These are phyloP conservation scores for Kryptolebias ocellatus DNA, from an alignment of 2,797 vertebrate genomes.

Conservation along the genomic window DNA sequence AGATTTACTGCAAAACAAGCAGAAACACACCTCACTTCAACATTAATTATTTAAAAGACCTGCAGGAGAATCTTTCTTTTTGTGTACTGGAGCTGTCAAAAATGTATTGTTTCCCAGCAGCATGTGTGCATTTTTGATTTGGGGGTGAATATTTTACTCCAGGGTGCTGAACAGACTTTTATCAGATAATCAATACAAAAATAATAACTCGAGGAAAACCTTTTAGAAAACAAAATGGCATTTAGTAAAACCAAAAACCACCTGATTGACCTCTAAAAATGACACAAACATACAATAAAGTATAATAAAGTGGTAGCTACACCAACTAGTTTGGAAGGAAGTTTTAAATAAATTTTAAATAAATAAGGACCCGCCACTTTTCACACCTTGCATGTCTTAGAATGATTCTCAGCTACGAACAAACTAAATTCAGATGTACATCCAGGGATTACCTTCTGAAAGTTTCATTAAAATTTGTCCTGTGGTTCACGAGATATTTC, in stretches of 20 bases:
- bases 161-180: conserved; percentile 15
- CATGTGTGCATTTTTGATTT: conserved; percentile 13
- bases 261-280: background rate
- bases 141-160: background rate
- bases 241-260: background rate
- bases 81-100: conserved; percentile 27
- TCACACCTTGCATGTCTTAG: too few relatives aligned
- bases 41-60: conserved; percentile 28
- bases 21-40: conserved; percentile 10
- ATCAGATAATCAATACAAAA: background rate
- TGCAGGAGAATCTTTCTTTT: conserved; percentile 16
- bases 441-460: too few relatives aligned
- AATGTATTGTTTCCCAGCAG: conserved; percentile 21
- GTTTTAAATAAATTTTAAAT: too few relatives aligned
- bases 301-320: too few relatives aligned
- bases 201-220: background rate
- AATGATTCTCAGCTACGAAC: too few relatives aligned
- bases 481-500: too few relatives aligned
- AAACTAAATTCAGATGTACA: too few relatives aligned
- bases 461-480: too few relatives aligned
- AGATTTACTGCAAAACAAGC: conserved; percentile 13
- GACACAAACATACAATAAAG: too few relatives aligned
- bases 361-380: too few relatives aligned
- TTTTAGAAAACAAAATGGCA: background rate
- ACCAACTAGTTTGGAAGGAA: too few relatives aligned